Evolutionary conservation across 2,797 vertebrate species (phyloP), one percentile per base, ranked within the genome.

Genomic region (Anomalospiza imberbis): DNA sequence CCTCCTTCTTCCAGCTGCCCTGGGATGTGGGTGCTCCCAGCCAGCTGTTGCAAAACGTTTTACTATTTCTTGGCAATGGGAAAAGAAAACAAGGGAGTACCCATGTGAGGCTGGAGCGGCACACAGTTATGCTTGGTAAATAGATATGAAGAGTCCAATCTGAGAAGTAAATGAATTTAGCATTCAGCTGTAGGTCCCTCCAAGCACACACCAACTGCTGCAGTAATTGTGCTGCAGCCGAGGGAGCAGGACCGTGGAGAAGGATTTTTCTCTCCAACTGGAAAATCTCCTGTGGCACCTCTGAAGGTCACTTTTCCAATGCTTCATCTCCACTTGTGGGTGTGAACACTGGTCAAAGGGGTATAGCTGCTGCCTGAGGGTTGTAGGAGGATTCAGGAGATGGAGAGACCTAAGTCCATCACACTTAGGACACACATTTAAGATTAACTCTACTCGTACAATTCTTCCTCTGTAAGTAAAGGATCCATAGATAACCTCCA

Each of bases 31-130:
- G 70, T 40, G 73, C 62, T 94, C 50, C 58, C 72, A 86, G 66
- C 18, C 89, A 90, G 62, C 72, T 91, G 78, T 75, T 92, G 58
- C 79, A 81, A 92, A 95, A 83, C 34, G 32, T 72, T 89, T 7
- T 3, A 65, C 38, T 71, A 6, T 84, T 88, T 75, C 45, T 62
- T 86, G 89, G 79, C 76, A 88, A 11, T 38, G 42, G 62, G 34
- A 88, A 70, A 78, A 83, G 82, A 67, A 92, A 89, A 74, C 63
- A 94, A 88, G 28, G 28, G 44, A 81, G 29, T 74, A 60, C n/a
- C 48, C 86, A 29, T 15, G 47, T 68, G 58, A 90, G 36, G 54
- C 71, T 54, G 50, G 60, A 45, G 62, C 78, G 7, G 50, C 47
- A 62, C 36, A 31, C 7, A 51, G 40, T 44, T 77, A 17, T 20